Evolutionary conservation across 2,113 vertebrate species (phyloP).

Genomic region (Megaleporinus macrocephalus): DNA sequence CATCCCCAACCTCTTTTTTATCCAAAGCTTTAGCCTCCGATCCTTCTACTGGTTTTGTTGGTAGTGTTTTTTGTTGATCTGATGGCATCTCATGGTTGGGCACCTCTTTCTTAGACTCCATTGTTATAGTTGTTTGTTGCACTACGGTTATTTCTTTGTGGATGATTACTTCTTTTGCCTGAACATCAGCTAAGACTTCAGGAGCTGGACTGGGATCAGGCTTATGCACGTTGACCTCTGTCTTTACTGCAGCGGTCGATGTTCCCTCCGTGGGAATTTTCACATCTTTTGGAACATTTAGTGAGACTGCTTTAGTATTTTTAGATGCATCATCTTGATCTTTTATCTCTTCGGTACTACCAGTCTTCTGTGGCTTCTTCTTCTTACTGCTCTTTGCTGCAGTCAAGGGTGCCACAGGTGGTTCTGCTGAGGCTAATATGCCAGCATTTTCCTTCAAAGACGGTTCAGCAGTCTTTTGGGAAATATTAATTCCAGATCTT

Average conservation of each 20-base stretch:
- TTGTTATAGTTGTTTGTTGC: slow-evolving; percentile 47
- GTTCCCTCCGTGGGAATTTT: slow-evolving; percentile 4
- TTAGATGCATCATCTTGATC: slow-evolving; percentile 14
- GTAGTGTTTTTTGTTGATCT: slow-evolving; percentile 21
- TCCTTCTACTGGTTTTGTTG: slow-evolving; percentile 47
- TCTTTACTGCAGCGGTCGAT: slow-evolving; percentile 9
- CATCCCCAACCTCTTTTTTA: slow-evolving; percentile 54
- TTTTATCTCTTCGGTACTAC: neutral
- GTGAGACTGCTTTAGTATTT: neutral
- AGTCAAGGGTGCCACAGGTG: slow-evolving; percentile 23
- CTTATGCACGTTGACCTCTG: slow-evolving; percentile 21
- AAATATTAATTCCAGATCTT: slow-evolving; percentile 26
- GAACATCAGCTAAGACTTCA: neutral
- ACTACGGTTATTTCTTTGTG: slow-evolving; percentile 60
- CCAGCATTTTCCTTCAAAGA: slow-evolving; percentile 26
- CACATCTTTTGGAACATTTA: slow-evolving; percentile 6
- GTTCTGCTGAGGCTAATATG: slow-evolving; percentile 16
- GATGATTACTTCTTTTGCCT: slow-evolving; percentile 38
- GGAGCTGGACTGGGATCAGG: neutral
- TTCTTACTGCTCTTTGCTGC: slow-evolving; percentile 19
- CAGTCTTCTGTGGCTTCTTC: slow-evolving; percentile 40
- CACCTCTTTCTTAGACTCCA: slow-evolving; percentile 35
- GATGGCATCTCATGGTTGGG: slow-evolving; percentile 39
- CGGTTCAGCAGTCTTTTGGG: slow-evolving; percentile 35
- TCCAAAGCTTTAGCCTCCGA: slow-evolving; percentile 37